Percentiles rank a stretch among this genome's conserved stretches.
Evolutionary conservation across 2,888 invertebrate genomes (phyloP).

Genomic region (Hofmannophila pseudospretella): DNA sequence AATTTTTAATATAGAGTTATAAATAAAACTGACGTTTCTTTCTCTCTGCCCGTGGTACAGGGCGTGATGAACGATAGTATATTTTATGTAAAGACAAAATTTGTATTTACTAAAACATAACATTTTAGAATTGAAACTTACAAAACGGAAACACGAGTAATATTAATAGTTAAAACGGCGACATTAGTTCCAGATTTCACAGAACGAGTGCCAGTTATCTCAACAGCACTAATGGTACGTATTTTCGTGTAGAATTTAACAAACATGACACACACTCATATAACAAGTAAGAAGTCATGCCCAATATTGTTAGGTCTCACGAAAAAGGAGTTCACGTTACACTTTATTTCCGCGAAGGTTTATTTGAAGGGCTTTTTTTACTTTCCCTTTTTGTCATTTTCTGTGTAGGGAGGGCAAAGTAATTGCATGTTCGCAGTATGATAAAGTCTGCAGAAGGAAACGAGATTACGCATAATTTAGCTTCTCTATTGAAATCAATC

Average conservation of each 20-base stretch:
- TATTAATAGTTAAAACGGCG: too few relatives aligned
- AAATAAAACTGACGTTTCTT: too few relatives aligned
- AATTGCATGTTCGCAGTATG: conserved; percentile 14
- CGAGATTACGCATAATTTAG: conserved; percentile 8
- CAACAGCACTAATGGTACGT: conserved; percentile 1
- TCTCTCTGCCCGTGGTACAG: too few relatives aligned
- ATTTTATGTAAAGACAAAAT: too few relatives aligned
- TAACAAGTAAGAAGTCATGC: conserved; percentile 1
- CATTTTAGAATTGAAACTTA: too few relatives aligned
- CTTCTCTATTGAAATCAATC: conserved; percentile 1
- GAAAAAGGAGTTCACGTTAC: conserved; percentile 2
- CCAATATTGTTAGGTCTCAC: background rate
- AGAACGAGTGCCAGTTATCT: conserved; percentile 1
- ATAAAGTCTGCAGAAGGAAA: conserved; percentile 8
- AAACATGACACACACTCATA: conserved; percentile 1
- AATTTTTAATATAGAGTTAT: too few relatives aligned
- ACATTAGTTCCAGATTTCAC: background rate
- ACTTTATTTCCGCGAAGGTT: conserved; percentile 12
- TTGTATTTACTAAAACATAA: too few relatives aligned
- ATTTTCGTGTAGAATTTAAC: conserved; percentile 2
- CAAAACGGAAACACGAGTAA: too few relatives aligned
- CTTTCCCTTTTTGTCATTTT: conserved; percentile 13
- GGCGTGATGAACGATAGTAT: too few relatives aligned
- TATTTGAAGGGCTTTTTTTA: conserved; percentile 10
- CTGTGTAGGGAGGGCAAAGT: conserved; percentile 12